These are phyloP conservation scores for Heterodera carotae DNA, from an alignment of 1,140 invertebrate species.

Conservation along the genomic window DNA sequence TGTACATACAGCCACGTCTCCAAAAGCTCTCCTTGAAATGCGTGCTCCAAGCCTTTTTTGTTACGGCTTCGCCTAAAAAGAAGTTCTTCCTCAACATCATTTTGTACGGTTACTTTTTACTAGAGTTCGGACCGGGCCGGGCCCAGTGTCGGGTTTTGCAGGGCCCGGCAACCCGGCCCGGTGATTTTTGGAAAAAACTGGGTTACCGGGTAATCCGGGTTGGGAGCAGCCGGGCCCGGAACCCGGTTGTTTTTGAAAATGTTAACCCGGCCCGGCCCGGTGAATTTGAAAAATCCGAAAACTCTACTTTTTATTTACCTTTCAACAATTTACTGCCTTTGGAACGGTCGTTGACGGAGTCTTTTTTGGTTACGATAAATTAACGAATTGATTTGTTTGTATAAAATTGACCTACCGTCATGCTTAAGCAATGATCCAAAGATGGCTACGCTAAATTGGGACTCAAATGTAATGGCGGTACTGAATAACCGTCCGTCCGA, in stretches of 20 bases:
- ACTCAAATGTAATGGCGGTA: neutral
- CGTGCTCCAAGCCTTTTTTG: constrained; percentile 59
- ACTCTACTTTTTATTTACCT: neutral
- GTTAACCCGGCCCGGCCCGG: too few species aligned
- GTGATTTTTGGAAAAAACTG: too few species aligned
- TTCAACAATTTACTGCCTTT: constrained; percentile 65
- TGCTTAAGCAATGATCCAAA: constrained; percentile 61
- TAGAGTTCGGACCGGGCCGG: too few species aligned
- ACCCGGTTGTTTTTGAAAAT: too few species aligned
- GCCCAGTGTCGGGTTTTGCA: too few species aligned
- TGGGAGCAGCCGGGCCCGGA: too few species aligned
- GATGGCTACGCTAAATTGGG: constrained; percentile 49
- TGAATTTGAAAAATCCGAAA: too few species aligned
- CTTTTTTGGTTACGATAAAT: constrained; percentile 37
- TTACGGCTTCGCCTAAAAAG: constrained; percentile 54
- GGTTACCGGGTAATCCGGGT: too few species aligned
- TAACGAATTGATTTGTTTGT: neutral
- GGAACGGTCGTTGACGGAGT: constrained; percentile 67
- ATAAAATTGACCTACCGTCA: constrained; percentile 9
- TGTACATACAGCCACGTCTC: constrained; percentile 63
- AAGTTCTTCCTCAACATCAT: too few species aligned
- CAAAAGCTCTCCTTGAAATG: constrained; percentile 64
- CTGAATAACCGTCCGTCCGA: neutral
- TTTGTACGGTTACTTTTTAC: too few species aligned
- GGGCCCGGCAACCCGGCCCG: too few species aligned